These are phyloP conservation scores for Ericerus pela DNA, from an alignment of 1,140 invertebrate genomes.

Conservation along the genomic window DNA sequence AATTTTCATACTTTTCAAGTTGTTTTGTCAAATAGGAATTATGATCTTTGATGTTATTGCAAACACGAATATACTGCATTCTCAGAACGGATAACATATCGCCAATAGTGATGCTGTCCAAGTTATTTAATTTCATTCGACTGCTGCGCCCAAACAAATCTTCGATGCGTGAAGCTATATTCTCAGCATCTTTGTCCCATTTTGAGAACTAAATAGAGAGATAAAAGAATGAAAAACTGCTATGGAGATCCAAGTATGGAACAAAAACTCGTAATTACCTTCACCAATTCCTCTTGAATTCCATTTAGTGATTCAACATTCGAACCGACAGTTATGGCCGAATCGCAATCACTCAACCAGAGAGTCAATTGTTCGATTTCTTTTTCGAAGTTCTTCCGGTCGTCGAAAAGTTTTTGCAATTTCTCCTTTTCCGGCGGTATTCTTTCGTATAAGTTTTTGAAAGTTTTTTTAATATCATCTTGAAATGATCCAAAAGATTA, in stretches of 20 bases:
- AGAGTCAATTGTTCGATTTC: constrained; percentile 62
- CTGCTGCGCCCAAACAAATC: constrained; percentile 63
- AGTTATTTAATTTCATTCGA: constrained; percentile 65
- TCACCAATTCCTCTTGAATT: constrained; percentile 66
- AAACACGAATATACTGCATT: constrained; percentile 56
- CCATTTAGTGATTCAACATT: constrained; percentile 59
- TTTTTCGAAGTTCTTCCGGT: constrained; percentile 61
- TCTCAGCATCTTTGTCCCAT: constrained; percentile 46
- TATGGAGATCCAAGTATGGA: constrained; percentile 67
- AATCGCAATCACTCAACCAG: constrained; percentile 77
- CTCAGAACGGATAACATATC: constrained; percentile 60
- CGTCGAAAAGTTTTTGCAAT: constrained; percentile 53
- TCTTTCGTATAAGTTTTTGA: constrained; percentile 17
- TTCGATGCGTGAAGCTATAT: constrained; percentile 50
- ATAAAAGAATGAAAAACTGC: constrained; percentile 52
- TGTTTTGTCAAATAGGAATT: constrained; percentile 51
- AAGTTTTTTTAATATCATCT: neutral
- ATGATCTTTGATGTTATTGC: constrained; percentile 57
- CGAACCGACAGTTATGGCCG: constrained; percentile 61
- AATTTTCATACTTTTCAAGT: constrained; percentile 62
- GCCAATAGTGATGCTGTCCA: constrained; percentile 62
- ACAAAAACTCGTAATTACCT: constrained; percentile 55
- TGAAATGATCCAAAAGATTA: neutral
- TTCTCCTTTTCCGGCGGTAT: constrained; percentile 23
- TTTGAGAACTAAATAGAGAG: neutral